Conservation (phyloP, 2,888 invertebrate genomes). For the Hesperia comma region DNA sequence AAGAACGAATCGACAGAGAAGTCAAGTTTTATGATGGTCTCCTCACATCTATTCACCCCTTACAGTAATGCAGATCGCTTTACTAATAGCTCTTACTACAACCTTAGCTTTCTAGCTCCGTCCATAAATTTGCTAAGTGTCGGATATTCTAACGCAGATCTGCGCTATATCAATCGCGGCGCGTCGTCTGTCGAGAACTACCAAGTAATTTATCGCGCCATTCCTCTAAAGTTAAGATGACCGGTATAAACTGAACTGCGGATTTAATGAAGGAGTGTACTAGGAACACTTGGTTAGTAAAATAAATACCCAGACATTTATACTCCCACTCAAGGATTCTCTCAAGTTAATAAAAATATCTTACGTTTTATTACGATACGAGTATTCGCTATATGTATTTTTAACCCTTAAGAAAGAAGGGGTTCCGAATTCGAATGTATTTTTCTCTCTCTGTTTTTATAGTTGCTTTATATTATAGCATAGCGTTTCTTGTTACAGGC, state of each 20-base stretch:
- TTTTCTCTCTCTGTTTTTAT: too few species aligned
- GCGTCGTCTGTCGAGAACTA: conserved; percentile 19
- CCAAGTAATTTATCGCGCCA: conserved; percentile 28
- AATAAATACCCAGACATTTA: too few species aligned
- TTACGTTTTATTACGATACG: too few species aligned
- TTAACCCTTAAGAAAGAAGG: too few species aligned
- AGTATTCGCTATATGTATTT: too few species aligned
- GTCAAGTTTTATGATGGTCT: too few species aligned
- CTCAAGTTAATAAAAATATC: too few species aligned
- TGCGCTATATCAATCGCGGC: conserved; percentile 22
- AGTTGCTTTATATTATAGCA: too few species aligned
- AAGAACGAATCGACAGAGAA: too few species aligned
- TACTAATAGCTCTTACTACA: conserved; percentile 7
- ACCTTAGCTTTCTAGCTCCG: conserved; percentile 16
- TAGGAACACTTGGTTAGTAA: background rate
- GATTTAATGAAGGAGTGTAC: background rate
- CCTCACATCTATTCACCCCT: background rate
- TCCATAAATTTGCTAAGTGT: conserved; percentile 29
- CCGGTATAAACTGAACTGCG: conserved; percentile 29
- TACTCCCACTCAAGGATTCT: too few species aligned
- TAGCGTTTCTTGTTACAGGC: too few species aligned
- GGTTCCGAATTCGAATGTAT: too few species aligned
- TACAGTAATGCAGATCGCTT: background rate
- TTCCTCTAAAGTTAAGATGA: conserved; percentile 23
- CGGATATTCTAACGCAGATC: conserved; percentile 24